Evolutionary conservation across 2,797 vertebrate genomes (phyloP).

Genomic region (Oreochromis grahami): DNA sequence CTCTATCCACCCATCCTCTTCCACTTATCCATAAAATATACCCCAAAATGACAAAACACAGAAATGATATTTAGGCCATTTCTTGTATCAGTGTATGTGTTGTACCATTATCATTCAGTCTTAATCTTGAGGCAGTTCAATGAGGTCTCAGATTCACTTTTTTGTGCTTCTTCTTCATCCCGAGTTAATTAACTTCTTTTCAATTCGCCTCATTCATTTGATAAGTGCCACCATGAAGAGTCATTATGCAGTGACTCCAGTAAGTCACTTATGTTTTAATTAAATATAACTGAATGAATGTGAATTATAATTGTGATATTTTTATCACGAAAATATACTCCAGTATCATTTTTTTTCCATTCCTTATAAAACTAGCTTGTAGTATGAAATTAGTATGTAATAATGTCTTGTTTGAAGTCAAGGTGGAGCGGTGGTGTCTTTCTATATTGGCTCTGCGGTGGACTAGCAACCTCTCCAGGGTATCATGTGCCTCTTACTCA

Average conservation of each 20-base stretch:
- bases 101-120: neutral
- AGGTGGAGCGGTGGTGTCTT: neutral
- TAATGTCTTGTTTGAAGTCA: neutral
- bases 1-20: neutral
- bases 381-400: neutral
- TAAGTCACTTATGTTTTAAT: neutral
- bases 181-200: neutral
- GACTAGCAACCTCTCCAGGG: neutral
- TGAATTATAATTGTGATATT: neutral
- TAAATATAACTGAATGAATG: neutral
- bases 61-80: neutral
- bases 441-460: neutral
- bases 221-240: neutral
- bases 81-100: neutral
- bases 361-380: neutral
- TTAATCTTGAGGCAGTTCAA: neutral
- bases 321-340: neutral
- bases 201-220: neutral
- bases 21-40: neutral
- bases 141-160: neutral
- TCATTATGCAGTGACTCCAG: neutral
- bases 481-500: neutral
- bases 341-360: neutral
- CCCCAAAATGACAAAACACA: neutral
- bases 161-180: neutral